Conservation (phyloP, 2,888 invertebrate genomes). For the Drosophila paranaensis region DNA sequence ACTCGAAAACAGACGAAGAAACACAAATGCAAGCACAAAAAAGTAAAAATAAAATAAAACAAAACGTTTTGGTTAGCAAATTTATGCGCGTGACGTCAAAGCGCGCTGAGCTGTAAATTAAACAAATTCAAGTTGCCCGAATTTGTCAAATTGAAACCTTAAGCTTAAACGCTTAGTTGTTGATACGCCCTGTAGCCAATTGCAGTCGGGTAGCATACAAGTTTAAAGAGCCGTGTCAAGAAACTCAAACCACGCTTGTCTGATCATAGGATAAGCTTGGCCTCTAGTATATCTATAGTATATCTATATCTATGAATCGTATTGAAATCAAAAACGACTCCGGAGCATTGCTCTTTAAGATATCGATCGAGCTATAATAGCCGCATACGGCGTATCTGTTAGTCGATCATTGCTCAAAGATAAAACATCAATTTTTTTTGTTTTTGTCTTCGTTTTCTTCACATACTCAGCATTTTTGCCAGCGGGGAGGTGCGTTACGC, state of each 20-base stretch:
- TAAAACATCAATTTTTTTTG: neutral
- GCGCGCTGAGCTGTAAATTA: constrained; percentile 61
- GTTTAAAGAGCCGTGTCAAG: too few relatives aligned
- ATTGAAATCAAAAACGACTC: neutral
- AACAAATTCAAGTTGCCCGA: constrained; percentile 61
- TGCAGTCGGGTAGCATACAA: neutral
- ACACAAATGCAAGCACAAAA: constrained; percentile 23
- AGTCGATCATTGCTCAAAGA: neutral
- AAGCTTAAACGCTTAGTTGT: constrained; percentile 7
- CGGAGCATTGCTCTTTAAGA: neutral
- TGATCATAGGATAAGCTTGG: too few relatives aligned
- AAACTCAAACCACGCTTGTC: too few relatives aligned
- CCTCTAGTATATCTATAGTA: too few relatives aligned
- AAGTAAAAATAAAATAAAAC: constrained; percentile 16
- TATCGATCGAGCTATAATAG: neutral
- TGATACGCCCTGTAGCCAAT: neutral
- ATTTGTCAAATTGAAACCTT: constrained; percentile 52
- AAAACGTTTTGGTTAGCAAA: constrained; percentile 43
- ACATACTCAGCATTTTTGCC: neutral
- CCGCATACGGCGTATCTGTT: neutral
- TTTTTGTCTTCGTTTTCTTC: neutral
- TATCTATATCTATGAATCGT: too few relatives aligned
- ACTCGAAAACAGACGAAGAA: constrained; percentile 41
- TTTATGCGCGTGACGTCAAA: constrained; percentile 75
- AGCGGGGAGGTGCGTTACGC: constrained; percentile 2